Evolutionary conservation across 2,113 vertebrate genomes (phyloP).

Genomic region (Rhinichthys klamathensis): DNA sequence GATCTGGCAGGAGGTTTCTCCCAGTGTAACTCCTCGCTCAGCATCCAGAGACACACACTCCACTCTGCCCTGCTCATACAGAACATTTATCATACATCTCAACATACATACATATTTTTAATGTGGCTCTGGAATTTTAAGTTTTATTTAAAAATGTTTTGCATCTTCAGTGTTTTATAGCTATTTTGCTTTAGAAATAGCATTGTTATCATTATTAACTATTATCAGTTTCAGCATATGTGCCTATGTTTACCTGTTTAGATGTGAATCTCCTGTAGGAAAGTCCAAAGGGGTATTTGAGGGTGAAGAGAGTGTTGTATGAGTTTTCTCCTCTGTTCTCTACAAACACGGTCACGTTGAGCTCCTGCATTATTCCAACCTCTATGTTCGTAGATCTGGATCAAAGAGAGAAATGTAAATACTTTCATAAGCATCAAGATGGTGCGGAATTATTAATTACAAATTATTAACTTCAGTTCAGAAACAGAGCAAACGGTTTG

Average conservation of each 20-base stretch:
- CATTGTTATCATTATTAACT: background rate
- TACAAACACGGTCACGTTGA: slow-evolving; percentile 74
- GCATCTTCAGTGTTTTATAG: background rate
- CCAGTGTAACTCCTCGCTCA: slow-evolving; percentile 30
- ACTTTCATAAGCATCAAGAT: background rate
- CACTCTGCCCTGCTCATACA: slow-evolving; percentile 67
- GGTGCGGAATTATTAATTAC: background rate
- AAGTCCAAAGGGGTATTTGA: slow-evolving; percentile 76
- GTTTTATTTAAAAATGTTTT: background rate
- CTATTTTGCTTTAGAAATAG: background rate
- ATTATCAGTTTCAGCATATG: background rate
- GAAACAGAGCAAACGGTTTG: background rate
- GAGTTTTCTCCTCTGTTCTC: slow-evolving; percentile 81
- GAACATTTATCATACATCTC: background rate
- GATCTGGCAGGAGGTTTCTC: slow-evolving; percentile 72
- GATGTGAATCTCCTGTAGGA: slow-evolving; percentile 73
- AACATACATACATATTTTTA: background rate
- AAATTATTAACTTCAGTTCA: no score
- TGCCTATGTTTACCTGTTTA: slow-evolving; percentile 64
- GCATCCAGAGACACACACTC: slow-evolving; percentile 72
- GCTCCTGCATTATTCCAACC: slow-evolving; percentile 77
- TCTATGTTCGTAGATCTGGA: slow-evolving; percentile 64
- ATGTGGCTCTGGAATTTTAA: no score
- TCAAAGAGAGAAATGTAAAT: background rate
- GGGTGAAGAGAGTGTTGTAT: slow-evolving; percentile 72